Evolutionary conservation across 2,888 invertebrate genomes (phyloP), one percentile per base, ranked within the genome.

Genomic region (Habroteleia sp.): DNA sequence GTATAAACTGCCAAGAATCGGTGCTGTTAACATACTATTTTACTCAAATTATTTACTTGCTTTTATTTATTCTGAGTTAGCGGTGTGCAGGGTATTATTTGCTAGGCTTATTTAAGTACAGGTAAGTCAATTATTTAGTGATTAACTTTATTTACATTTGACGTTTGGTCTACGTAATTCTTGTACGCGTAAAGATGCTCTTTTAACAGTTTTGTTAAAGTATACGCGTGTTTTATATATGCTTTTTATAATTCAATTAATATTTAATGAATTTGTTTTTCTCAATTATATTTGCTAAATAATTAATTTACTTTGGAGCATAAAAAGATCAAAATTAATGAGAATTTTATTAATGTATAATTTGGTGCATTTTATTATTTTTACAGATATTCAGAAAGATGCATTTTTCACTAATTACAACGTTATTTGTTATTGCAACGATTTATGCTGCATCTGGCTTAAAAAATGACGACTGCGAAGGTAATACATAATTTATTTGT

Each of bases 401-500:
- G 66, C 77, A 63, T 62, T 54, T 85, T 23, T 68, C 89, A 87
- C 79, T 88, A 86, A 77, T 89, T 84, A 58, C 89, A 81, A 72
- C 89, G 83, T 80, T 89, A 84, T 72, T 90, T 52, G 74, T 89
- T 25, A 83, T 87, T 85, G 89, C 90, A 23, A 87, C 89, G 85
- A 80, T 71, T n/a, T 60, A 66, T 37, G 78, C 79, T 16, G 62
- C 23, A 31, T 85, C 90, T 68, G 91, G 93, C 58, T 89, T 95
- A 25, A 95, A 91, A 89, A 93, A 93, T 86, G 96, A 94, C 78
- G 95, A 96, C 72, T 96, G 96, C 85, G 96, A 96, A 93, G 93
- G 93, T 93, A 58, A 60, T 39, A 8, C n/a, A 25, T 2, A 27
- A 27, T 1, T 3, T 7, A 27, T 27, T 27, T 3, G 1, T 27